phyloP scores from a whole-genome alignment of 2,113 vertebrate species.

The Cranoglanis bouderius region DNA sequence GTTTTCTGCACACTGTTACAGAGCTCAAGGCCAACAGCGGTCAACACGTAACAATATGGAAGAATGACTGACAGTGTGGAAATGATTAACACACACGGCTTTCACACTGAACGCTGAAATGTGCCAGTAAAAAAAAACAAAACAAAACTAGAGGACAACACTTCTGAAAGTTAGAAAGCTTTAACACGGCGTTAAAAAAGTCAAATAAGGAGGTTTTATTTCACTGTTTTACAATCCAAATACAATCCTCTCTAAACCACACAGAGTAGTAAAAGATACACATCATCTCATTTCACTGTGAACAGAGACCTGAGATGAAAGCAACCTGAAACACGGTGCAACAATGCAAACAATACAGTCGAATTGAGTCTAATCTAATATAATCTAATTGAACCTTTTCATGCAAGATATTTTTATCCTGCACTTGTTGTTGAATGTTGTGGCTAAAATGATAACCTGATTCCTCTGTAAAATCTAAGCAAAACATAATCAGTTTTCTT shows the following conservation, averaged over 20 bases:
- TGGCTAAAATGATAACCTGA: not conserved
- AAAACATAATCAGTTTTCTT: not conserved
- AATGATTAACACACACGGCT: slow-evolving; percentile 22
- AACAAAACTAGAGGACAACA: not conserved
- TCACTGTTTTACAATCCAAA: not conserved
- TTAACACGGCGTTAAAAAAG: not conserved
- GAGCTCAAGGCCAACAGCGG: slow-evolving; percentile 39
- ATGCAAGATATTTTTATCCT: not conserved
- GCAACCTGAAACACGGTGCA: not conserved
- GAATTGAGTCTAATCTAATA: not conserved
- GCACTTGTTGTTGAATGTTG: not conserved
- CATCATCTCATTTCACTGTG: not conserved
- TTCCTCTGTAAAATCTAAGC: not conserved
- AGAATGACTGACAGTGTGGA: slow-evolving; percentile 26
- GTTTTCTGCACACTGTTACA: slow-evolving; percentile 2
- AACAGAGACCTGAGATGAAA: not conserved
- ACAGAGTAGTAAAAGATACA: not conserved
- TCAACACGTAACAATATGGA: not conserved
- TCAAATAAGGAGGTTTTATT: not conserved
- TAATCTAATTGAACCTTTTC: not conserved
- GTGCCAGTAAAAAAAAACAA: not conserved
- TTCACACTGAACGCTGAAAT: not conserved
- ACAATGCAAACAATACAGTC: not conserved
- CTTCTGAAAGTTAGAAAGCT: not conserved
- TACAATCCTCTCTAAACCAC: not conserved